phyloP scores from a whole-genome alignment of 2,113 vertebrate genomes.

The Hirundichthys speculiger region DNA sequence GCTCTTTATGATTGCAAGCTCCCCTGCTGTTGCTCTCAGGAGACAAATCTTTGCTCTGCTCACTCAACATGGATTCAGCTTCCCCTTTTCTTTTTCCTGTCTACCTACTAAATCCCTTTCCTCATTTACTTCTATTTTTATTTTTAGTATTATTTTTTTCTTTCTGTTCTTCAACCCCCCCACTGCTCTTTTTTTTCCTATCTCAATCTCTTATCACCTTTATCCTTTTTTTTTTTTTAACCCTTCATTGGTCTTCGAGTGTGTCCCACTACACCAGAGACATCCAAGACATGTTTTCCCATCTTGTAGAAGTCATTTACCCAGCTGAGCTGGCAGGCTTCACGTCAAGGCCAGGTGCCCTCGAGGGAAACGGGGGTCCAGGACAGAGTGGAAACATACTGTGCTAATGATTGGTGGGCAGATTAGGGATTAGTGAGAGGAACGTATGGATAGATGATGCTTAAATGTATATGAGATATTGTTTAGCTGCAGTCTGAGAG shows the following conservation, averaged over 20 bases:
- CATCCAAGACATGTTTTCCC: constrained; percentile 55
- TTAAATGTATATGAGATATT: constrained; percentile 38
- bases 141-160: too few species aligned
- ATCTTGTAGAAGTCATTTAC: constrained; percentile 28
- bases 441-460: constrained; percentile 33
- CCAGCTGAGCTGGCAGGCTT: constrained; percentile 27
- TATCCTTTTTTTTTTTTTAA: constrained; percentile 30
- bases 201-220: constrained; percentile 29
- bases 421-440: constrained; percentile 13
- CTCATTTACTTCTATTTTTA: constrained; percentile 60
- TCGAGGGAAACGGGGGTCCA: constrained; percentile 26
- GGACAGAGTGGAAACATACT: constrained; percentile 42
- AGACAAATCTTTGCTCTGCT: constrained; percentile 40
- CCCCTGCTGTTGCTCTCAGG: constrained; percentile 34
- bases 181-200: constrained; percentile 1
- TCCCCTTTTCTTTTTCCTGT: constrained; percentile 41
- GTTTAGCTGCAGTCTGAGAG: constrained; percentile 23
- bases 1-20: constrained; percentile 30
- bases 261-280: constrained; percentile 42
- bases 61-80: constrained; percentile 16
- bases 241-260: constrained; percentile 19
- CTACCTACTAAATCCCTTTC: constrained; percentile 21
- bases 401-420: constrained; percentile 32
- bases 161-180: constrained; percentile 45
- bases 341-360: constrained; percentile 65